These are phyloP conservation scores for Alligator sinensis DNA, from an alignment of 2,113 vertebrate genomes.

Conservation along the genomic window DNA sequence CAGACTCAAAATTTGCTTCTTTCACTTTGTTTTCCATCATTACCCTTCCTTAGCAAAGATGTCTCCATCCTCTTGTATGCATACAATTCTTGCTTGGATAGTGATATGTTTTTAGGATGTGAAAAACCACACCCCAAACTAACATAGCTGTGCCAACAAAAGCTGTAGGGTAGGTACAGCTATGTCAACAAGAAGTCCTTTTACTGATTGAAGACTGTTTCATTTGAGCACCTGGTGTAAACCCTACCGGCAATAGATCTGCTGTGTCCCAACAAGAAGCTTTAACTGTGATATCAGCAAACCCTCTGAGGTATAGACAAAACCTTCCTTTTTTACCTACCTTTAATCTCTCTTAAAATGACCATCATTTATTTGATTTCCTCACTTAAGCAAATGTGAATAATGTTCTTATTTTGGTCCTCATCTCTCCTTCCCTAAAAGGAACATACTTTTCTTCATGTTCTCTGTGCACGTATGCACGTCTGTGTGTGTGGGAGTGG, in stretches of 20 bases:
- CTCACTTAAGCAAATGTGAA: neutral
- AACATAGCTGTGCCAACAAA: neutral
- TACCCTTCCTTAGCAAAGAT: neutral
- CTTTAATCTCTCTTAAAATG: slow-evolving; percentile 18
- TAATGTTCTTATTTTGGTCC: neutral
- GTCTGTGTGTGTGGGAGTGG: too few species aligned
- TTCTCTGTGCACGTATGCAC: too few species aligned
- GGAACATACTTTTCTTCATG: too few species aligned
- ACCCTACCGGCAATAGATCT: neutral
- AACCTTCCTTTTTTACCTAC: neutral
- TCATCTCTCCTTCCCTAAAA: slow-evolving; percentile 20
- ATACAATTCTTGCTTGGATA: neutral
- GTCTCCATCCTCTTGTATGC: neutral
- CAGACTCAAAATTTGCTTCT: neutral
- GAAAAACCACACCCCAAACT: neutral
- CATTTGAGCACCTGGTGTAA: neutral
- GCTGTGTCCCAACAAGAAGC: neutral
- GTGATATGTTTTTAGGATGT: neutral
- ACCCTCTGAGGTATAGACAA: neutral
- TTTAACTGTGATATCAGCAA: neutral
- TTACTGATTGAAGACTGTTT: neutral
- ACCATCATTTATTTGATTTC: slow-evolving; percentile 44
- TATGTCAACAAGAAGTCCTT: neutral
- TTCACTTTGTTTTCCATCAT: neutral
- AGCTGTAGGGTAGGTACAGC: neutral